Conservation (phyloP, 2,113 vertebrate genomes). For the Strix uralensis region DNA sequence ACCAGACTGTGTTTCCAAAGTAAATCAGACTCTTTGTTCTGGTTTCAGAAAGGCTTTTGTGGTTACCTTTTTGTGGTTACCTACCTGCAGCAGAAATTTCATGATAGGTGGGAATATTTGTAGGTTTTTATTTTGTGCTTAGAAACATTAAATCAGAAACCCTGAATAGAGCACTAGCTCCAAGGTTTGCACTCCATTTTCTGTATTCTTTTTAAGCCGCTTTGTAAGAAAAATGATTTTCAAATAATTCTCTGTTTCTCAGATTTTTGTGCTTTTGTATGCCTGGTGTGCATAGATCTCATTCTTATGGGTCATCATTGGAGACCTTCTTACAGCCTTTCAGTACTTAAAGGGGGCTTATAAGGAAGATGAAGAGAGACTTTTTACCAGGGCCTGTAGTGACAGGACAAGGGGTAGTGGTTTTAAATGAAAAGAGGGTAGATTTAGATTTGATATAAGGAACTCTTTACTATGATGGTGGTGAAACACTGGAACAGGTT, state of each 20-base stretch:
- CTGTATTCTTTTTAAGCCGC: background rate
- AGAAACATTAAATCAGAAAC: background rate
- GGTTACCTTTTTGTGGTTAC: background rate
- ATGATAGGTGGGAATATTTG: background rate
- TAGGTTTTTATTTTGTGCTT: background rate
- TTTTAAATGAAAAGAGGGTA: background rate
- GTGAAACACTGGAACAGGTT: background rate
- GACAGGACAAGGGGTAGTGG: fast-evolving
- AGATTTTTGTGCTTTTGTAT: background rate
- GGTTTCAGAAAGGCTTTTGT: background rate
- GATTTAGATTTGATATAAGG: background rate
- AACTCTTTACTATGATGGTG: background rate
- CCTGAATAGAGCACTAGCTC: background rate
- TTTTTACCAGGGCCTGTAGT: background rate
- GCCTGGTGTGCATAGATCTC: background rate
- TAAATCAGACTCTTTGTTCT: background rate
- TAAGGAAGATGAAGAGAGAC: background rate
- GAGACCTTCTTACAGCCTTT: background rate
- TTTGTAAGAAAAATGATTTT: background rate
- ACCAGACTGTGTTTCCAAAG: background rate
- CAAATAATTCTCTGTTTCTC: background rate
- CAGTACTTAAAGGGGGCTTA: background rate
- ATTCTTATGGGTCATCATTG: background rate
- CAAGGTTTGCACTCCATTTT: background rate
- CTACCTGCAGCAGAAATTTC: background rate